Percentiles rank a stretch among this genome's conserved stretches.
Evolutionary conservation across 2,888 invertebrate genomes (phyloP).

Genomic region (Heliconius cydno): DNA sequence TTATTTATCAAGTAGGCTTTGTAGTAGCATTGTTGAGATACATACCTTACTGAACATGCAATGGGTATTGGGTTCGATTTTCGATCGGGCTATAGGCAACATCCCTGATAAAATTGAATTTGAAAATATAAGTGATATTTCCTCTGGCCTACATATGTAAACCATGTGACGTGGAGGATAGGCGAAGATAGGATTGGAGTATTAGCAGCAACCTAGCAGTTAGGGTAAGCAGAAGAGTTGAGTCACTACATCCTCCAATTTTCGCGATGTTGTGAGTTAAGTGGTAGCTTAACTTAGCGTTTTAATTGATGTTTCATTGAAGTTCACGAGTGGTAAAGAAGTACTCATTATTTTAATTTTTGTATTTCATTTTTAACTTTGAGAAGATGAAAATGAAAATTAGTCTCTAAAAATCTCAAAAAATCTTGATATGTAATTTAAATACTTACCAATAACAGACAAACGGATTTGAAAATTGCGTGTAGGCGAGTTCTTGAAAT

Average conservation of each 20-base stretch:
- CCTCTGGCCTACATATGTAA: not conserved
- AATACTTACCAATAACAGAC: constrained; percentile 92
- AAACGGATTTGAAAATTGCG: constrained; percentile 94
- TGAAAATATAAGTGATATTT: no score
- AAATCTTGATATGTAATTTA: no score
- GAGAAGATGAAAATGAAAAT: no score
- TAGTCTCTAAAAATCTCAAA: no score
- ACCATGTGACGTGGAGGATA: rapidly evolving
- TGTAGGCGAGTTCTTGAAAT: constrained; percentile 94
- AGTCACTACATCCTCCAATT: not conserved
- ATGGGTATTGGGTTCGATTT: no score
- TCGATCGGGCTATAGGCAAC: no score
- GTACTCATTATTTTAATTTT: constrained; percentile 20
- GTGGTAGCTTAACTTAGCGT: no score
- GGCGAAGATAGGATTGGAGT: not conserved
- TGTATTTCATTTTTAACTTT: constrained; percentile 1
- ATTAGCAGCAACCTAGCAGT: not conserved
- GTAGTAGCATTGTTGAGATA: no score
- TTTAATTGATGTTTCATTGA: constrained; percentile 35
- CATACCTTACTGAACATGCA: no score
- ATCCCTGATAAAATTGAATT: no score
- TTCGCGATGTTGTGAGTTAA: not conserved
- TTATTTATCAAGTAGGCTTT: no score
- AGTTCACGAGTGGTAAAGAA: constrained; percentile 7
- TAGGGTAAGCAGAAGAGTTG: not conserved